Evolutionary conservation across 2,113 vertebrate species (phyloP).

Genomic region (Calyptommatus sinebrachiatus): DNA sequence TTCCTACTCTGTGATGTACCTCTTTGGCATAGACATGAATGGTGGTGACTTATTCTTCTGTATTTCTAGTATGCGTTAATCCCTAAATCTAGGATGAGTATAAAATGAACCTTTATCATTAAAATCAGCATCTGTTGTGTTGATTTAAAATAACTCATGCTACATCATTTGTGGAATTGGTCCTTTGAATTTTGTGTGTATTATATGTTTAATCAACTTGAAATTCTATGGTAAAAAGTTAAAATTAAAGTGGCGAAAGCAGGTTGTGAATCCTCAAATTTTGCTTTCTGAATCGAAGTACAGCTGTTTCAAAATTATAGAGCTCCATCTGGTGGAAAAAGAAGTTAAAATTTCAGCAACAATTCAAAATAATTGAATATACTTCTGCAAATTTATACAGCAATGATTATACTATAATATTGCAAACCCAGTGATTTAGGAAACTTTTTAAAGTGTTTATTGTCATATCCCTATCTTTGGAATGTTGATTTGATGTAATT

Average conservation of each 20-base stretch:
- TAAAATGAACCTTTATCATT: no score
- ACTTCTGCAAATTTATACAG: background rate
- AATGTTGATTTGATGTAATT: background rate
- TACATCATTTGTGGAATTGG: background rate
- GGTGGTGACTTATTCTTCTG: background rate
- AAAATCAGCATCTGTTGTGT: no score
- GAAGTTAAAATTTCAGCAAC: background rate
- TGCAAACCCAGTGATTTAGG: background rate
- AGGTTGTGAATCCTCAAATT: background rate
- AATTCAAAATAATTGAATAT: background rate
- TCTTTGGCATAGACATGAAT: background rate
- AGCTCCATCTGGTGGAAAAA: background rate
- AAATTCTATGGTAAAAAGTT: background rate
- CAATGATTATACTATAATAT: background rate
- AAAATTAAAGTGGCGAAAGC: background rate
- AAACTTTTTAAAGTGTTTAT: background rate
- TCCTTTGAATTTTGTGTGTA: background rate
- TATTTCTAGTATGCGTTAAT: no score
- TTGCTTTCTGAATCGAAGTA: background rate
- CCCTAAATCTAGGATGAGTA: background rate
- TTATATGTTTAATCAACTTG: no score
- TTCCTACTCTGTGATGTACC: background rate
- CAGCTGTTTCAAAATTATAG: background rate
- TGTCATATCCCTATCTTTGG: background rate
- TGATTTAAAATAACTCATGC: background rate